Conservation (phyloP, 2,797 vertebrate genomes). For the Nannoperca obscura region DNA sequence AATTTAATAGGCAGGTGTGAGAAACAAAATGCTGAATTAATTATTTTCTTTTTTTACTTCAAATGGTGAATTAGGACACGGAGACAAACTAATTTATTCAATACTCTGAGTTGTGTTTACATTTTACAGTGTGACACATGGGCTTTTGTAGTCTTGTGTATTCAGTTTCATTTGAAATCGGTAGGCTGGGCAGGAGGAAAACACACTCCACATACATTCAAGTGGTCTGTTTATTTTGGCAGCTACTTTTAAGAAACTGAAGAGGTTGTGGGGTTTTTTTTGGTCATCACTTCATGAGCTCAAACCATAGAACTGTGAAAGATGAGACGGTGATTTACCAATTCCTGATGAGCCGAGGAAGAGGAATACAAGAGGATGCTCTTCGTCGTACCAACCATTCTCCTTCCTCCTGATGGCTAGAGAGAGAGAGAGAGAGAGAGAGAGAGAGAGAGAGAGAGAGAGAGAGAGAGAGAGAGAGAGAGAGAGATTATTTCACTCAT, state of each 20-base stretch:
- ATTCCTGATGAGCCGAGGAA: constrained; percentile 98
- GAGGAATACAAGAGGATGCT: constrained; percentile 97
- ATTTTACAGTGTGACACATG: background rate
- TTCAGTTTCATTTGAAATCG: constrained; percentile 21
- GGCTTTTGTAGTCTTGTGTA: constrained; percentile 24
- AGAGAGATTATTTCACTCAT: constrained; percentile 55
- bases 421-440: constrained; percentile 60
- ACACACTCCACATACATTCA: constrained; percentile 8
- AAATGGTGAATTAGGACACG: background rate
- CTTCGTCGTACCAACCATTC: constrained; percentile 98
- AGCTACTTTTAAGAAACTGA: constrained; percentile 26
- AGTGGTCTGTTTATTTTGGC: constrained; percentile 57
- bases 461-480: constrained; percentile 29
- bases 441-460: constrained; percentile 30
- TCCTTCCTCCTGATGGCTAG: constrained; percentile 97
- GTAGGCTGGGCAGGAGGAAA: constrained; percentile 9
- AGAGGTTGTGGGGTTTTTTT: background rate
- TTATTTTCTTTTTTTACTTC: background rate
- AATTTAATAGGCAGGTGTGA: background rate
- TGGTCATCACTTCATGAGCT: constrained; percentile 5
- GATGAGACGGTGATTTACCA: constrained; percentile 84
- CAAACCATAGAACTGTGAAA: constrained; percentile 33
- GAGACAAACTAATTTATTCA: constrained; percentile 16
- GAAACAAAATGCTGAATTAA: background rate
- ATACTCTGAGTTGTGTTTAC: background rate